Base-by-base conservation (phyloP, 2,888 invertebrate species). In the Lasius platythorax region DNA sequence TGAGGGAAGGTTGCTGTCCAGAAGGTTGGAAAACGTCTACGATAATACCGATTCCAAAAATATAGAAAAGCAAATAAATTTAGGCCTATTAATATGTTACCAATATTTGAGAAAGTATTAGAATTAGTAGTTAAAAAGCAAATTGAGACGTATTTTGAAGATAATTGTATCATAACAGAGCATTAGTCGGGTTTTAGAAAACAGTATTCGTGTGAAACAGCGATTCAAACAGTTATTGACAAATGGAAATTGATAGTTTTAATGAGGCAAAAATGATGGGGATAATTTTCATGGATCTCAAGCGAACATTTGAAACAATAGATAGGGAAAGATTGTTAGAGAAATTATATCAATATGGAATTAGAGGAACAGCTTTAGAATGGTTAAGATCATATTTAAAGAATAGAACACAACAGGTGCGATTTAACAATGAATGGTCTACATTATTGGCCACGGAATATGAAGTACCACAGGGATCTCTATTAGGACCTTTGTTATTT, bases 281-380 rank as follows among this genome's bases (percentile, higher is more conserved):
- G 0, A 15, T 73, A 15, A 53, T 58, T 2, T 73, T 73, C 0
- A 23, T 58, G 37, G 40, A 73, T 23, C 28, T 61, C 2, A 73
- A 58, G 15, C 15, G 40, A 15, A 28, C 58, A 3, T 73, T 73
- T 73, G 58, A 58, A 40, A 73, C 58, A 15, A 43, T 73, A 58
- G 40, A 23, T 23, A 73, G 23, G 12, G 28, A 73, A 4, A 56
- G 50, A n/a, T 23, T 72, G 9, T 0, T 72, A 53, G 58, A 23
- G 8, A 70, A 46, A 53, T 11, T 50, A n/a, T n/a, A 56, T 12
- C n/a, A n/a, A 9, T 72, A 53, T n/a, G 37, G 58, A n/a, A 58
- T 73, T n/a, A 53, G 40, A 58, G 73, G 56, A 23, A 58, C 2
- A 3, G 73, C 40, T 8, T 12, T 73, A 40, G 15, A 58, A 58